These are phyloP conservation scores for Atlantisia rogersi DNA, from an alignment of 2,113 vertebrate species.

Conservation along the genomic window DNA sequence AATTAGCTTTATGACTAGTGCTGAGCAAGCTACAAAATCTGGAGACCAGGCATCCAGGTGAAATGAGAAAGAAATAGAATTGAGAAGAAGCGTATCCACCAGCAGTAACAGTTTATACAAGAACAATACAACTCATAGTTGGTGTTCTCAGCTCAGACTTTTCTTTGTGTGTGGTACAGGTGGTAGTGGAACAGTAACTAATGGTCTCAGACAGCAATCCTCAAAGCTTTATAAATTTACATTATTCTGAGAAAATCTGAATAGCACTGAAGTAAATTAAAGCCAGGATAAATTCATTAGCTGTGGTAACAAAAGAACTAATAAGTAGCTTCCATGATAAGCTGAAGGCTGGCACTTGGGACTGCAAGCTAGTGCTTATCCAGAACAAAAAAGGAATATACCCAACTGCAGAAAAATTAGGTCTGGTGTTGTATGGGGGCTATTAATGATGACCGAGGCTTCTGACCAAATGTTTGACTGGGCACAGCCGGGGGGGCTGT, in stretches of 20 bases:
- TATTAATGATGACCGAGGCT: neutral
- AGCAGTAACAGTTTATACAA: neutral
- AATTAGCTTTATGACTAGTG: neutral
- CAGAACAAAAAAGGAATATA: neutral
- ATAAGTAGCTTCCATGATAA: neutral
- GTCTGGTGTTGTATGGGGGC: fast-evolving
- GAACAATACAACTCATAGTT: neutral
- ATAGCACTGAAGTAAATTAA: neutral
- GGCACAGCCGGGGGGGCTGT: neutral
- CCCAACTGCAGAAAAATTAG: neutral
- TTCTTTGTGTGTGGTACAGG: fast-evolving
- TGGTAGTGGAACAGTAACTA: neutral
- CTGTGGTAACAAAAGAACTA: neutral
- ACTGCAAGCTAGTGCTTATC: neutral
- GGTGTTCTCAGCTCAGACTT: neutral
- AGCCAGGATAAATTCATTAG: neutral
- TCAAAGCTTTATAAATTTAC: neutral
- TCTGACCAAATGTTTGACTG: neutral
- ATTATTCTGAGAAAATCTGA: neutral
- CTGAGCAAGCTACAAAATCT: neutral
- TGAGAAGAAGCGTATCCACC: neutral
- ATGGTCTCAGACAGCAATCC: neutral
- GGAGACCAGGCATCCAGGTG: neutral
- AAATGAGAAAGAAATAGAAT: neutral
- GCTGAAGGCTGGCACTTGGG: neutral